Evolutionary conservation across 2,888 invertebrate genomes (phyloP), one percentile per base, ranked within the genome.

Genomic region (Zygaena filipendulae): DNA sequence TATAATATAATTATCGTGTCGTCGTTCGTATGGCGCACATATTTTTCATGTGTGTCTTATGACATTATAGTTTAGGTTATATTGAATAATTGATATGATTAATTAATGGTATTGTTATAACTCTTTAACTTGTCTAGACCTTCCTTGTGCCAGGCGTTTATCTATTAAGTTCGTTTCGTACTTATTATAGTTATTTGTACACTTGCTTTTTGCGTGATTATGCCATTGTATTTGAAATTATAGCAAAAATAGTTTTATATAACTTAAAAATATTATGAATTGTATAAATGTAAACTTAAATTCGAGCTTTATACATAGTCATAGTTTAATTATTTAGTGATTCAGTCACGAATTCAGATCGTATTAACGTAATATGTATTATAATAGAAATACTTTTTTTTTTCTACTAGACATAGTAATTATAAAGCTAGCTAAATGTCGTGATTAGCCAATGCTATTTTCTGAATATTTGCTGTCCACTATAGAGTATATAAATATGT

Each of bases 81-180:
- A 16, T 16, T 16, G 7, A 16, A 16, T 16, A 7, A 7, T n/a
- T n/a, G n/a, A n/a, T n/a, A n/a, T n/a, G n/a, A n/a, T n/a, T n/a
- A n/a, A n/a, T n/a, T n/a, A n/a, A n/a, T n/a, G n/a, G n/a, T n/a
- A 63, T 55, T 63, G 48, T 68, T 61, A 61, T 60, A 53, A 38
- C 61, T 52, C 57, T 61, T 55, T 70, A 70, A 69, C 62, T 62
- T 67, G 59, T 68, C 61, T 70, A 74, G 71, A 70, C 70, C 75
- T 75, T 77, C 75, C 67, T 72, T 69, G 79, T 79, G 79, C 79
- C 79, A 79, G 71, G 74, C 67, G 63, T 67, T 68, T 68, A 69
- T 59, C 54, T 59, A 56, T 64, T 75, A 72, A 75, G 74, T 56
- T 42, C 48, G 60, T 60, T 64, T 74, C 70, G 75, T 77, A 77